phyloP scores from a whole-genome alignment of 2,888 invertebrate species.

The Chloroclystis v-ata region DNA sequence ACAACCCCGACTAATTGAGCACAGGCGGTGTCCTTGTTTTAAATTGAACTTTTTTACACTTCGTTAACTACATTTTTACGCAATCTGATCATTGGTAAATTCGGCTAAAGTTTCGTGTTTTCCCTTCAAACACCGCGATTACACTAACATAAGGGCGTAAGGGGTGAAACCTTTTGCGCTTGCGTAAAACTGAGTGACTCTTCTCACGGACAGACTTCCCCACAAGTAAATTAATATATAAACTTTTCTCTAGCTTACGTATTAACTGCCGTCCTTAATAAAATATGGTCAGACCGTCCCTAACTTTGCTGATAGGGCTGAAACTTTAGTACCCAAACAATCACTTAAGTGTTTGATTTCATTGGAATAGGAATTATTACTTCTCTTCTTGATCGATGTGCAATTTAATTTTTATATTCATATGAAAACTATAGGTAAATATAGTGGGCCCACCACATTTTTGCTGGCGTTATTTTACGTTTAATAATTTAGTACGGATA shows the following conservation, averaged over 20 bases:
- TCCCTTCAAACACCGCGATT: constrained; percentile 47
- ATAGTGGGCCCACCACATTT: too few species aligned
- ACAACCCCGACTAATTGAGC: neutral
- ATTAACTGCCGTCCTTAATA: constrained; percentile 69
- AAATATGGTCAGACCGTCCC: constrained; percentile 52
- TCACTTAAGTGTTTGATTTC: constrained; percentile 21
- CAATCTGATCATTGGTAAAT: constrained; percentile 42
- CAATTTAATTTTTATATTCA: too few species aligned
- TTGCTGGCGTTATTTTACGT: too few species aligned
- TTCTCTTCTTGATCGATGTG: too few species aligned
- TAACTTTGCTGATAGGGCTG: constrained; percentile 26
- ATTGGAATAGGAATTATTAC: too few species aligned
- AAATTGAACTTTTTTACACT: constrained; percentile 47
- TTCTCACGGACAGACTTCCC: constrained; percentile 70
- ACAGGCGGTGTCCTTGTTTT: constrained; percentile 31
- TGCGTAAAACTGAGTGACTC: constrained; percentile 71
- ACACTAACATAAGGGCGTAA: constrained; percentile 68
- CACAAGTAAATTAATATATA: constrained; percentile 76
- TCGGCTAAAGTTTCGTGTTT: constrained; percentile 41
- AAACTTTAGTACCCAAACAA: constrained; percentile 32
- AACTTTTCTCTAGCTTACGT: constrained; percentile 67
- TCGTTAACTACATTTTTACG: constrained; percentile 41
- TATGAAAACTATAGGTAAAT: too few species aligned
- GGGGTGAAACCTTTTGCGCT: constrained; percentile 57
- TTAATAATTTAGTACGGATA: too few species aligned